Base-by-base conservation (phyloP, 2,113 vertebrate genomes). In the Hippocampus barbouri region DNA sequence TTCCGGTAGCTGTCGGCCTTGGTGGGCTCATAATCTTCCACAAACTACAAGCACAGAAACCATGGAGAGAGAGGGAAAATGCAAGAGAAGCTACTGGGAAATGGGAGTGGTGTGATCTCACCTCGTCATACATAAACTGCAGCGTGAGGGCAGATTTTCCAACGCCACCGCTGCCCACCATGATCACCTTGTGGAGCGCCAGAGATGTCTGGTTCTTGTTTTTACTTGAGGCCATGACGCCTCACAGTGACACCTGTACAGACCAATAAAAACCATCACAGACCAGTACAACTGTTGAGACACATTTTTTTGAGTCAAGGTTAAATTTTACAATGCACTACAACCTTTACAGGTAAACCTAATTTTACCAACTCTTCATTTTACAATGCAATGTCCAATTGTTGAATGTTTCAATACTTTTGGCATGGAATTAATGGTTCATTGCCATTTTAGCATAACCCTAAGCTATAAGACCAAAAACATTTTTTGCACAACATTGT, bases 1-100 rank as follows among this genome's bases (percentile, higher is more conserved):
- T 99, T 99, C 79, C 97, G 93, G 89, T 98, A 99, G 87, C 97
- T 99, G 93, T 99, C 97, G 6, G 97, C 97, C 85, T 98, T 98
- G 30, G 97, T 98, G 73, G 97, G 97, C 84, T 99, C 97, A 71
- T 99, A 99, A 88, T 99, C 97, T 91, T 99, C 97, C 74, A 99
- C 97, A 74, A 99, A 99, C 97, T 99, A 83, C 0, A 0, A 56
- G 14, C 7, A 54, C 4, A 65, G 2, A 54, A 1, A 18, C 0
- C 8, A 1, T 3, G 5, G 38, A n/a, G 9, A 34, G 5, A 20
- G 9, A 68, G 1, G 4, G 40, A 14, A 14, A 30, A 23, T 5
- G 18, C 14, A 9, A 62, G 56, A 4, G 18, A 53, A 27, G 6
- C 15, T 5, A 18, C 23, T 2, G 10, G 16, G 47, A 27, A 53